These are phyloP conservation scores for Bradynema listronoti DNA, from an alignment of 1,140 invertebrate species.

Conservation along the genomic window DNA sequence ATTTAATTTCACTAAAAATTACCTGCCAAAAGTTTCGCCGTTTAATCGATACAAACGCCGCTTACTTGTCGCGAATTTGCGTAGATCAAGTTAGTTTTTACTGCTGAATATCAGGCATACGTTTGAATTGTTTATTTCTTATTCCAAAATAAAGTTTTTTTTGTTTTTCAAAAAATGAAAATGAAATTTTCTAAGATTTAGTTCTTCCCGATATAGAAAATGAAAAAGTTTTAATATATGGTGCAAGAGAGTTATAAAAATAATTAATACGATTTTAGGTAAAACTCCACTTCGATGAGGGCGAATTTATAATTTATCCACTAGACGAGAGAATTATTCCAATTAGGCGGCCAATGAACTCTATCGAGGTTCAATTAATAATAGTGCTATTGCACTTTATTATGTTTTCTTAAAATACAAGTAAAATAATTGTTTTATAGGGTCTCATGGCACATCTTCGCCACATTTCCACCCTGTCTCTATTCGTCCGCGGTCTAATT, in stretches of 20 bases:
- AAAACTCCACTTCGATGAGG: constrained; percentile 32
- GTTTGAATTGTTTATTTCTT: too few relatives aligned
- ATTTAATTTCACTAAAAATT: too few relatives aligned
- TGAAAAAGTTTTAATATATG: constrained; percentile 15
- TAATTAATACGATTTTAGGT: constrained; percentile 21
- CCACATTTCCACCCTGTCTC: constrained; percentile 22
- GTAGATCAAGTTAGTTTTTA: too few relatives aligned
- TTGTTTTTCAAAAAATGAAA: constrained; percentile 1
- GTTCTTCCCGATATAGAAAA: neutral
- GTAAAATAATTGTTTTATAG: constrained; percentile 16
- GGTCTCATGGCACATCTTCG: constrained; percentile 11
- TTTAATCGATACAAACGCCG: too few relatives aligned
- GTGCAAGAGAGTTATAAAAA: constrained; percentile 11
- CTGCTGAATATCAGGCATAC: too few relatives aligned
- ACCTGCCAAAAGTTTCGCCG: too few relatives aligned
- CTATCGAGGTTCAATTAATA: constrained; percentile 6
- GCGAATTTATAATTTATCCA: constrained; percentile 27
- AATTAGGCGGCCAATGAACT: constrained; percentile 20
- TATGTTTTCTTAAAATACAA: neutral
- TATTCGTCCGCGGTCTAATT: constrained; percentile 31
- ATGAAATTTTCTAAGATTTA: too few relatives aligned
- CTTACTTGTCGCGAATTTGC: too few relatives aligned
- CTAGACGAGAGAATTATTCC: constrained; percentile 23
- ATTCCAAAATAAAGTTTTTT: too few relatives aligned
- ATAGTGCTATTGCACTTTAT: constrained; percentile 1